Evolutionary conservation across 2,797 vertebrate species (phyloP).

Genomic region (Meriones psammophilus): DNA sequence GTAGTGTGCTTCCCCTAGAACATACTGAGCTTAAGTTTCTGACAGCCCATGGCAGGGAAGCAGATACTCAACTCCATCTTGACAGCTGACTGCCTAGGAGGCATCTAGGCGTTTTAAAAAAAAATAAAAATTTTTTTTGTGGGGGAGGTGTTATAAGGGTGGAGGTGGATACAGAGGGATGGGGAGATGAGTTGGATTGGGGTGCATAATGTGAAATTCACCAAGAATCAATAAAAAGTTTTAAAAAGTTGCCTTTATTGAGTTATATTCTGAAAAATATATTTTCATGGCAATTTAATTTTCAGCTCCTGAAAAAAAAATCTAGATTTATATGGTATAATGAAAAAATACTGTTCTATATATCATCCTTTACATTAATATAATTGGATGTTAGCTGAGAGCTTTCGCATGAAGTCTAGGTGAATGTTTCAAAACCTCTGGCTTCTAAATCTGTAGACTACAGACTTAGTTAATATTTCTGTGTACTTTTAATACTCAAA

Average conservation of each 20-base stretch:
- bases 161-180: not conserved
- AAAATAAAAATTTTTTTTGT: not conserved
- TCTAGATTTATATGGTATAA: not conserved
- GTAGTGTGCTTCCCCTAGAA: too few relatives aligned
- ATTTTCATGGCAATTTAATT: not conserved
- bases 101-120: too few relatives aligned
- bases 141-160: not conserved
- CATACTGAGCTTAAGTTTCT: too few relatives aligned
- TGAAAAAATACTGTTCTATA: not conserved
- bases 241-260: not conserved
- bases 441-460: not conserved
- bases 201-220: not conserved
- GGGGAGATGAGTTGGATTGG: not conserved
- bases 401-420: not conserved
- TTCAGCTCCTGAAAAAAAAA: not conserved
- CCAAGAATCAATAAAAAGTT: not conserved
- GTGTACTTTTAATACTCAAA: not conserved
- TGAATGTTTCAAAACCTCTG: constrained; percentile 19
- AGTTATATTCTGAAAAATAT: not conserved
- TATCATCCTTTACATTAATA: constrained; percentile 21
- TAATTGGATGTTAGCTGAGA: not conserved
- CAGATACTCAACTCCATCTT: too few relatives aligned
- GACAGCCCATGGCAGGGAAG: too few relatives aligned
- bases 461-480: not conserved
- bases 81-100: too few relatives aligned